Evolutionary conservation across 1,140 invertebrate genomes (phyloP), one percentile per base, ranked within the genome.

Genomic region (Pogonognathellus flavescens): DNA sequence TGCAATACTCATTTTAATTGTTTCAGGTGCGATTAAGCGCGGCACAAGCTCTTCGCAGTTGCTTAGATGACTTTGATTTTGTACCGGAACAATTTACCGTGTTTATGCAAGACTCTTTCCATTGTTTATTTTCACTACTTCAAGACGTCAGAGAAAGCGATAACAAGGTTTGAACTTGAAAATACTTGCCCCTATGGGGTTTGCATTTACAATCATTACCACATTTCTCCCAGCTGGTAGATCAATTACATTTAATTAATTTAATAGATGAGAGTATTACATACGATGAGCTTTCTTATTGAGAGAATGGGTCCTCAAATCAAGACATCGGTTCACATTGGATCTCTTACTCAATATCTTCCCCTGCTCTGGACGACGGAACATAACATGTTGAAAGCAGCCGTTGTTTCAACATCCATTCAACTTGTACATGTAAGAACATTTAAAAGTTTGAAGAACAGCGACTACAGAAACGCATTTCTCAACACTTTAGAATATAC

Each of bases 31-130:
- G 96, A 89, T 91, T 99, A 76, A 94, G 96, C 22, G 95, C 96
- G 0, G 94, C 93, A 85, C 90, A 95, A 92, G 90, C 94, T 49
- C 91, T 99, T 5, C 94, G 95, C 90, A 93, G 93, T 87, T 94
- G 95, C 1, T 94, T 98, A 16, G 96, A 98, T 90, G 96, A 98
- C 90, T 98, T 98, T 92, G 96, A 97, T 90, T 98, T 98, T 91
- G 94, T 94, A 89, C 92, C 94, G 0, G 94, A 97, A 82, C 94
- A 96, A 89, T 98, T 98, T 90, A 92, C 94, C 82, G 94, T 95
- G 13, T 98, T 94, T 91, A 93, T 97, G 57, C 94, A 95, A 50
- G 92, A 94, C 18, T 92, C 93, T 3, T 97, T 98, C 90, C 92
- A 93, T 80, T 92, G 95, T 60, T 91, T 98, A 4, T 98, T 97